Base-by-base conservation (phyloP, 1,140 invertebrate species). In the Drosophila prosaltans region DNA sequence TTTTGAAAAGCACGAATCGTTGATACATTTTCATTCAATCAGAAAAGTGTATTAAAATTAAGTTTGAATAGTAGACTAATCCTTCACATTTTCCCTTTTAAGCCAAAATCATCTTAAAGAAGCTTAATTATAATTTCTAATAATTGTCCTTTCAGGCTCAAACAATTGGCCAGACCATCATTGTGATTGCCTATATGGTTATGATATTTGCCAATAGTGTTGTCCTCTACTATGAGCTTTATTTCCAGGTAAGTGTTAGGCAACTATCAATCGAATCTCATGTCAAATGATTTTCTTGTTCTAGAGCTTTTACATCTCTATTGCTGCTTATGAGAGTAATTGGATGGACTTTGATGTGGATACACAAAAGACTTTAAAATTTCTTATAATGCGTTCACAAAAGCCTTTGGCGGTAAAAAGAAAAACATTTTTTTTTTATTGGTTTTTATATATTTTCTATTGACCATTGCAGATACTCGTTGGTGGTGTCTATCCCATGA, bases 181-280 rank as follows among this genome's bases (percentile, higher is more conserved):
- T 90, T 6, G 86, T 90, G 0, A 71, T 86, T 24, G 80, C 74
- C 6, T 90, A 90, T 39, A 83, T 90, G 77, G 54, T 86, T 0
- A 90, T 90, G 86, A 91, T 90, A 64, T 90, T 90, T 40, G 67
- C 88, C 64, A 90, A 90, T 10, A 90, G 82, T 39, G 63, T 78
- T 10, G 86, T 90, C 1, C 71, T 90, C 2, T 90, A 90, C 32
- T 90, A 82, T n/a, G 86, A 90, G 26, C 77, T 90, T 0, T 90
- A 78, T 11, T 86, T 82, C 71, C 68, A 90, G 72, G 86, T 90
- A 63, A 58, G 43, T 32, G 0, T 10, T 1, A 7, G 21, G 5
- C 40, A 40, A 10, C 48, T 24, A 8, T 11, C 7, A 54, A 8
- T 1, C 30, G 0, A 10, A 48, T 11, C 11, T 3, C 11, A 55